A percentile compares a stretch with the other conserved stretches of the same genome.
Conservation (phyloP, 2,888 invertebrate species). For the Cryptus armator region DNA sequence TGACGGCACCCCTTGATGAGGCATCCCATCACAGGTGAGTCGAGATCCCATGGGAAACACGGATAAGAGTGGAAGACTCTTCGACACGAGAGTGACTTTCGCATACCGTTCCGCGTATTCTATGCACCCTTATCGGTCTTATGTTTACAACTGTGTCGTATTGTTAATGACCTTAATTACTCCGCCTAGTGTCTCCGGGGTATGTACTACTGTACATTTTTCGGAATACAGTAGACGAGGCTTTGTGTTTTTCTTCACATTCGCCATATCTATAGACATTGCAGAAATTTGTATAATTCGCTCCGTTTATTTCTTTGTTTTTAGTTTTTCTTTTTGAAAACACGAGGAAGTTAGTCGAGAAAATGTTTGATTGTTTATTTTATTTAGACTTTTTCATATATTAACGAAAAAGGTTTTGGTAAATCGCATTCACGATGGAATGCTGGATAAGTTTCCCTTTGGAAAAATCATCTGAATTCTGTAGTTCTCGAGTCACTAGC, state of each 20-base stretch:
- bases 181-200: not conserved
- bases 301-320: too few species aligned
- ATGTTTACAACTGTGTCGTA: slow-evolving; percentile 8
- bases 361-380: too few species aligned
- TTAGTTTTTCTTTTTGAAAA: too few species aligned
- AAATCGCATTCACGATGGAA: too few species aligned
- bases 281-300: too few species aligned
- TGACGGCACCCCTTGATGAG: slow-evolving; percentile 56
- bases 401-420: too few species aligned
- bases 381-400: too few species aligned
- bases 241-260: not conserved
- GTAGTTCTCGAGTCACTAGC: too few species aligned
- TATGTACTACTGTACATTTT: not conserved
- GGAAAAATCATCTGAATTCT: too few species aligned
- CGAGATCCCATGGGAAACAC: slow-evolving; percentile 36
- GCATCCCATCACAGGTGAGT: slow-evolving; percentile 55
- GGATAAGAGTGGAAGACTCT: slow-evolving; percentile 43
- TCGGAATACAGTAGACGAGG: not conserved
- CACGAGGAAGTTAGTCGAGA: too few species aligned
- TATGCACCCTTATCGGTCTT: not conserved
- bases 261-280: too few species aligned
- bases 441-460: too few species aligned
- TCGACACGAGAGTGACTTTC: slow-evolving; percentile 29
- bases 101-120: not conserved
- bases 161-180: slow-evolving; percentile 20